These are phyloP conservation scores for Phalacrocorax aristotelis DNA, from an alignment of 2,113 vertebrate genomes.

Conservation along the genomic window DNA sequence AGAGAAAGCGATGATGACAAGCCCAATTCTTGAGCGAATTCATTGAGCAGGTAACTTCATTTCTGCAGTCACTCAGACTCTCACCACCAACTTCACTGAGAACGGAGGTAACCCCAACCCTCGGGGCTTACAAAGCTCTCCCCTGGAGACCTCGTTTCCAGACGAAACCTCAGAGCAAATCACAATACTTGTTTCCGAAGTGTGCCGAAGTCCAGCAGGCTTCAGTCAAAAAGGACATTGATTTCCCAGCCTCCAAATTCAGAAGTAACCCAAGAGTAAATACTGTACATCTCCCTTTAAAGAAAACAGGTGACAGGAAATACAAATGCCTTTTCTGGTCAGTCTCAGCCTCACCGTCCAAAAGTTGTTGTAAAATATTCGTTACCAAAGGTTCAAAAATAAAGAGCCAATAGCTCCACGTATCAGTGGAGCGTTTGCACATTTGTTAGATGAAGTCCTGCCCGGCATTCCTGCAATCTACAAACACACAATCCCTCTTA, in stretches of 20 bases:
- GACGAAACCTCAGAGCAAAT: neutral
- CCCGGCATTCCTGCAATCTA: fast-evolving
- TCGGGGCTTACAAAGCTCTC: neutral
- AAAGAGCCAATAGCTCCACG: neutral
- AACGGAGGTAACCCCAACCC: neutral
- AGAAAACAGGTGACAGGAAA: neutral
- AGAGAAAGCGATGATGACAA: neutral
- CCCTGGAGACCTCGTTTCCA: neutral
- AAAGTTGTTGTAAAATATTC: neutral
- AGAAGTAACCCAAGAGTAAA: neutral
- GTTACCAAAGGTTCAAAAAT: neutral
- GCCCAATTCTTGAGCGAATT: neutral
- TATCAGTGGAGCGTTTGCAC: neutral
- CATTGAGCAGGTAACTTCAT: fast-evolving
- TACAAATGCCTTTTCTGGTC: neutral
- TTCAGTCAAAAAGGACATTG: neutral
- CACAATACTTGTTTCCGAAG: neutral
- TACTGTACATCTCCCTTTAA: neutral
- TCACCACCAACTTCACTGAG: neutral
- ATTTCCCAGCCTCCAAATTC: neutral
- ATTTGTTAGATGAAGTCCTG: neutral
- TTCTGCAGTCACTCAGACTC: neutral
- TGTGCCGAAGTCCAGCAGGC: neutral
- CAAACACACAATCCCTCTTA: neutral
- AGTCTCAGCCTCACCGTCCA: neutral